Base-by-base conservation (phyloP, 2,888 invertebrate genomes). In the Apantesis nais region DNA sequence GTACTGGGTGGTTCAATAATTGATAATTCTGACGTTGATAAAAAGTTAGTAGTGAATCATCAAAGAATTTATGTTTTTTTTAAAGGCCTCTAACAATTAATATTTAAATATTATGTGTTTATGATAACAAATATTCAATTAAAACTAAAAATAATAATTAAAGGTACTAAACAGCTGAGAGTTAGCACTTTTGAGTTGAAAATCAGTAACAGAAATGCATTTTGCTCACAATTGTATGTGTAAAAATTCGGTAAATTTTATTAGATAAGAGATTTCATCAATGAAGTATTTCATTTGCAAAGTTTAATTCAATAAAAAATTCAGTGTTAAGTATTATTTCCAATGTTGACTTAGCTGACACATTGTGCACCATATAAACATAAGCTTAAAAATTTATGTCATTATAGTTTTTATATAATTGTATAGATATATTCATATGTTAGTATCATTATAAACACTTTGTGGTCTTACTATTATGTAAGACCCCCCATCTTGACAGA, bases 1-100 rank as follows among this genome's bases (percentile, higher is more conserved):
- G 68, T 80, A 79, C 76, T 76, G 74, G 65, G 70, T 52, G 76
- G 81, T 76, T 74, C 68, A 74, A 74, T 80, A 65, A 44, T 68
- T 39, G 25, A 63, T 3, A 19, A 37, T 60, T 69, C 62, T 44
- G 12, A 37, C 58, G 62, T 41, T 64, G 61, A 67, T 68, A 55
- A 63, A 52, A 61, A 64, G 7, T 19, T 22, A 64, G 41, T 64
- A 16, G 19, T 64, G 29, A 31, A 62, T 37, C 29, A 48, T n/a
- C n/a, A n/a, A n/a, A n/a, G n/a, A n/a, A n/a, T n/a, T n/a, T 44
- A 44, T 34, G 7, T 2, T 58, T 58, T 19, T 29, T 29, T 29
- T 29, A 29, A 2, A 29, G 29, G 16, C 29, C 29, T 16, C 58
- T 41, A 55, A 25, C 16, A 58, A 29, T 1, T 7, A 29, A 16